Conservation (phyloP, 2,888 invertebrate genomes). For the Ptilodon capucinus region DNA sequence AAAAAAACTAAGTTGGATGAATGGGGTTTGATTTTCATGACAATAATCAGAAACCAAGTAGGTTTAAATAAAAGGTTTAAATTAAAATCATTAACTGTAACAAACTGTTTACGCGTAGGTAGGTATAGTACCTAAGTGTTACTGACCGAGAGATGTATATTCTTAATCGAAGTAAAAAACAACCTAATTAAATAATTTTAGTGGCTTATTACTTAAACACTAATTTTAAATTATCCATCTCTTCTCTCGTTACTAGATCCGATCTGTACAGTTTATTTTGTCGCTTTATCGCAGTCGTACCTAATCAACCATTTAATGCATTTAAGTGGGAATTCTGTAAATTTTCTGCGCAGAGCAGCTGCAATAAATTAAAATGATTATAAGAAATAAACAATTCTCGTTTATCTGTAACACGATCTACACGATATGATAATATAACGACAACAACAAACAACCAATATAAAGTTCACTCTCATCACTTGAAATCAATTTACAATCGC, state of each 20-base stretch:
- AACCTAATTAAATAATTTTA: constrained; percentile 14
- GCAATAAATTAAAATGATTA: background rate
- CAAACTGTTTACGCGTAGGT: no score
- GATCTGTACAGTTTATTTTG: background rate
- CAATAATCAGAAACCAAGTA: no score
- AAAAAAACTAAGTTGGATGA: background rate
- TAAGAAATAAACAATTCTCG: background rate
- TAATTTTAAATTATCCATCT: background rate
- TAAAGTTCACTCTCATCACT: constrained; percentile 36
- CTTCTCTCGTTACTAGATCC: background rate
- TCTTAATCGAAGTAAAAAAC: background rate
- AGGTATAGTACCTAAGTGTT: no score
- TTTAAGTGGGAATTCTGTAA: background rate
- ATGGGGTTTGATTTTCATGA: background rate
- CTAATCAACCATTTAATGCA: no score
- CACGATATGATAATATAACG: constrained; percentile 24
- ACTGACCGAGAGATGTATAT: no score
- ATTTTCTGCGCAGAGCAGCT: constrained; percentile 3
- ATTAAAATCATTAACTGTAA: no score
- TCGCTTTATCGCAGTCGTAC: no score
- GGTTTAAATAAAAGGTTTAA: no score
- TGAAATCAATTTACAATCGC: constrained; percentile 42
- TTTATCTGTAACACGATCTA: constrained; percentile 21
- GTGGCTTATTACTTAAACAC: no score
- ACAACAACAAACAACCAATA: constrained; percentile 28